Conservation (phyloP, 2,888 invertebrate genomes). For the Calliphora vomitoria region DNA sequence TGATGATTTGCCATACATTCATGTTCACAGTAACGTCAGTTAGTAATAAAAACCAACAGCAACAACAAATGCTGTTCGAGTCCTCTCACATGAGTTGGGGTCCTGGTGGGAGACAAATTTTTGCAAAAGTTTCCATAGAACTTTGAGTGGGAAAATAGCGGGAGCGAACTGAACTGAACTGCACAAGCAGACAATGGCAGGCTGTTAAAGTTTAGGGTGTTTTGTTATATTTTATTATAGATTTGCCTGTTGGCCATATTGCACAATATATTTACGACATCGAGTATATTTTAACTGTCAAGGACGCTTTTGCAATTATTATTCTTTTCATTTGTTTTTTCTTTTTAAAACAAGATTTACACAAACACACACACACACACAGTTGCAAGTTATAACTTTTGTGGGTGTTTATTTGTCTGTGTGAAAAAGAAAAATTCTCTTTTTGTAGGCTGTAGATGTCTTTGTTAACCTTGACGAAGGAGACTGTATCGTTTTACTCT, state of each 20-base stretch:
- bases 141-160: neutral
- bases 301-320: conserved; percentile 62
- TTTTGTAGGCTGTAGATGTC: conserved; percentile 28
- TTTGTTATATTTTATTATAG: conserved; percentile 36
- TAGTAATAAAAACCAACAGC: neutral
- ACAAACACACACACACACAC: too few species aligned
- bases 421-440: neutral
- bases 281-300: conserved; percentile 55
- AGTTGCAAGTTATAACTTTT: conserved; percentile 31
- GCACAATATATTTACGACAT: conserved; percentile 24
- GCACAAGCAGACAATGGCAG: neutral
- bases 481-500: conserved; percentile 56
- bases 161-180: too few species aligned
- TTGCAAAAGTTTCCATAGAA: conserved; percentile 23
- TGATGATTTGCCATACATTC: conserved; percentile 43
- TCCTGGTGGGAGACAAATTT: conserved; percentile 41
- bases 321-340: conserved; percentile 15
- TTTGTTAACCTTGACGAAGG: conserved; percentile 71
- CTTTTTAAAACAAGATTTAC: conserved; percentile 32
- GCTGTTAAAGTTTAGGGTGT: conserved; percentile 17
- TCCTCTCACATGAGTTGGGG: conserved; percentile 5
- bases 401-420: conserved; percentile 32
- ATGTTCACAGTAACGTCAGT: conserved; percentile 8
- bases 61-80: too few species aligned
- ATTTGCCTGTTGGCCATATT: conserved; percentile 59